Base-by-base conservation (phyloP, 2,797 vertebrate genomes). In the Poecilia picta region DNA sequence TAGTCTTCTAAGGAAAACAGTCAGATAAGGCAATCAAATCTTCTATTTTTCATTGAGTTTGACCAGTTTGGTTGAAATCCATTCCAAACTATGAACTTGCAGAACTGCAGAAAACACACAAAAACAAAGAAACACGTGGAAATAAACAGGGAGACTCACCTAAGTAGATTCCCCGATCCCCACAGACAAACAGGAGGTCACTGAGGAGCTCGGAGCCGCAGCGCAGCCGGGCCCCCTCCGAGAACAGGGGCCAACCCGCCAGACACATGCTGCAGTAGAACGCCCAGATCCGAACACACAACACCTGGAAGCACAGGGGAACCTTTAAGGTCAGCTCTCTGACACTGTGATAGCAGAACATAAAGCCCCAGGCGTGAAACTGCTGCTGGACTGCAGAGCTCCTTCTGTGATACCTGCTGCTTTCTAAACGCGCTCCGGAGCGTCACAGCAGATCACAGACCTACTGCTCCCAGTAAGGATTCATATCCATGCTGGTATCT, bases 131-230 rank as follows among this genome's bases (percentile, higher is more conserved):
- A 66, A 28, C 18, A 1, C 3, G 36, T 43, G 39, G 13, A 66
- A 53, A 59, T 16, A 45, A 11, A 11, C 57, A 20, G 41, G 5
- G 39, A 36, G 25, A 78, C 89, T 78, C 57, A 94, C 94, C 92
- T 10, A 94, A 70, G 70, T 94, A 91, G 79, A 95, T 86, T 4
- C 94, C 94, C 4, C 93, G 92, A 66, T 94, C 94, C 10, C 94
- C 93, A 1, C 94, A 95, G 59, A 95, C 93, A 64, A 95, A 94
- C n/a, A 89, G 74, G 64, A 95, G 90, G 86, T 94, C 93, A 6
- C 81, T 88, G 57, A 95, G 89, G 45, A 95, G 93, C 3, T 95
- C 93, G 0, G 89, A 72, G 0, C 94, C 94, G 53, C 94, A 95
- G 78, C 93, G 94, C 8, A 83, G 87, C 13, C 68, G 72, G 51